A percentile compares a stretch with the other conserved stretches of the same genome.
Conservation (phyloP, 1,140 invertebrate genomes). For the Oedothorax gibbosus region DNA sequence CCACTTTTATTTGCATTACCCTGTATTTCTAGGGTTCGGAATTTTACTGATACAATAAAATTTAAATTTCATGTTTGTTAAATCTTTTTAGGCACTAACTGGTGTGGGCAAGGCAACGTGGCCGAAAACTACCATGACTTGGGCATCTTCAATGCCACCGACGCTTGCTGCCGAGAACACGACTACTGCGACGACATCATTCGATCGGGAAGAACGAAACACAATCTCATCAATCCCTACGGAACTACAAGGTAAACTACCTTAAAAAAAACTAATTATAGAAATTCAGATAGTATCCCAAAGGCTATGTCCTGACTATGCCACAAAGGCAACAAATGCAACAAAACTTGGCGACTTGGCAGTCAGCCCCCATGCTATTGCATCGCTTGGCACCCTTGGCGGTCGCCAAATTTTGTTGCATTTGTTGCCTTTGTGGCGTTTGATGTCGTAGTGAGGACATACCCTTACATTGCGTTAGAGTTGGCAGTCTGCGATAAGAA, state of each 20-base stretch:
- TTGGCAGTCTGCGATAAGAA: not conserved
- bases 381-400: too few relatives aligned
- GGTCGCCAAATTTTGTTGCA: too few relatives aligned
- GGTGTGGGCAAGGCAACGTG: slow-evolving; percentile 80
- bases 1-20: too few relatives aligned
- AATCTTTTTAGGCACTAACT: slow-evolving; percentile 71
- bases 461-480: too few relatives aligned
- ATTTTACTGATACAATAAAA: too few relatives aligned
- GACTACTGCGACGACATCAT: slow-evolving; percentile 80
- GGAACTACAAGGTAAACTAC: slow-evolving; percentile 68
- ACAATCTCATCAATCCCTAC: slow-evolving; percentile 75
- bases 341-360: too few relatives aligned
- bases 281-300: not conserved
- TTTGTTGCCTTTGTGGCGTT: too few relatives aligned
- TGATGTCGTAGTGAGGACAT: too few relatives aligned
- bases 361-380: too few relatives aligned
- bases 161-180: slow-evolving; percentile 81
- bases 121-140: slow-evolving; percentile 77
- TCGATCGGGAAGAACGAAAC: slow-evolving; percentile 71
- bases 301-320: too few relatives aligned
- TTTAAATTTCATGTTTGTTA: not conserved
- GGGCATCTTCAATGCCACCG: slow-evolving; percentile 75
- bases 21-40: too few relatives aligned
- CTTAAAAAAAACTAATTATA: not conserved
- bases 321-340: too few relatives aligned